phyloP scores from a whole-genome alignment of 1,140 invertebrate species.

The Temnothorax curvispinosus region DNA sequence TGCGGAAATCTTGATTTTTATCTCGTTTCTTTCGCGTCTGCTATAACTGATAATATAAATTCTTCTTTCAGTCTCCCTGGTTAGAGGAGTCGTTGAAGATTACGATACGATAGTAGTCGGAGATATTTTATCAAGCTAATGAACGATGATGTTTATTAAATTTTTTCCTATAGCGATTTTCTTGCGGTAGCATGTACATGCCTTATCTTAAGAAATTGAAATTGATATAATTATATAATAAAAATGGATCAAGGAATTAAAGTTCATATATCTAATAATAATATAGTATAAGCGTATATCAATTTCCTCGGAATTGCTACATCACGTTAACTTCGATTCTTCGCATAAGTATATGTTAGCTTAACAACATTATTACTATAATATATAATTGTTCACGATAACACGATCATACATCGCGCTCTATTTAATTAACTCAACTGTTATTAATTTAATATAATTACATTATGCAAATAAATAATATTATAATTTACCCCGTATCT shows the following conservation, averaged over 20 bases:
- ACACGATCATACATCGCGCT: neutral
- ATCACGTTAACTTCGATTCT: neutral
- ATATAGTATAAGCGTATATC: neutral
- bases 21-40: neutral
- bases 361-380: neutral
- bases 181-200: neutral
- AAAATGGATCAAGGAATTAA: neutral
- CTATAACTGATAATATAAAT: neutral
- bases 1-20: neutral
- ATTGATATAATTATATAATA: too few relatives aligned
- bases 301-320: neutral
- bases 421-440: constrained; percentile 11
- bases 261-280: neutral
- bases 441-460: constrained; percentile 14
- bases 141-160: constrained; percentile 15
- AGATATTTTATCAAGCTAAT: neutral
- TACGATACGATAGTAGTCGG: neutral
- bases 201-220: neutral
- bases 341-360: neutral
- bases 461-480: constrained; percentile 4
- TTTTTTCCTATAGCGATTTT: neutral
- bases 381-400: neutral
- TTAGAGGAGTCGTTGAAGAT: neutral
- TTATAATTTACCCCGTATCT: neutral
- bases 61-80: neutral